A percentile compares a stretch with the other conserved stretches of the same genome.
These are phyloP conservation scores for Ariolimax columbianus DNA, from an alignment of 2,888 invertebrate genomes.

Conservation along the genomic window DNA sequence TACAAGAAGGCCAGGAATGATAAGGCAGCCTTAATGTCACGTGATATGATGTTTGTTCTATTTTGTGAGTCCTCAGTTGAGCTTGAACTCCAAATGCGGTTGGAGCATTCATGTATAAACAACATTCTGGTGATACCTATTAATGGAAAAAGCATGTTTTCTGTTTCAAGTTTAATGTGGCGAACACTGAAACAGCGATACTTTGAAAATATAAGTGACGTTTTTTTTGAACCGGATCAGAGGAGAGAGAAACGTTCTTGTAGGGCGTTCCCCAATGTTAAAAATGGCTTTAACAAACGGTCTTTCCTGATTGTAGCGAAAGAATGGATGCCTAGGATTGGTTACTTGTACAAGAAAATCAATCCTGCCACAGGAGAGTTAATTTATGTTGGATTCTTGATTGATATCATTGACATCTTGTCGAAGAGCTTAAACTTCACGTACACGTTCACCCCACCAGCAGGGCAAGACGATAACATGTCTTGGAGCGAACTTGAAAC, in stretches of 20 bases:
- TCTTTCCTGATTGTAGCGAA: neutral
- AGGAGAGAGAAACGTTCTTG: neutral
- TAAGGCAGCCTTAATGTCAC: neutral
- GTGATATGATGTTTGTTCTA: neutral
- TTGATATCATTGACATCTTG: neutral
- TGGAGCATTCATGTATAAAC: neutral
- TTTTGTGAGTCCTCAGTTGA: neutral
- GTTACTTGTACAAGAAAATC: neutral
- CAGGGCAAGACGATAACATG: neutral
- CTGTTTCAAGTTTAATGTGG: neutral
- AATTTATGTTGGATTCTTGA: neutral
- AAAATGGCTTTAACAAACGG: neutral
- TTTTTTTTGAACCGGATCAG: neutral
- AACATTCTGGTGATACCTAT: neutral
- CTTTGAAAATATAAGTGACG: neutral
- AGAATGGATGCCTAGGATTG: neutral
- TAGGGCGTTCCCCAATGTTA: neutral
- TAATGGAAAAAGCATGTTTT: neutral
- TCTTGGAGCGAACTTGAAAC: neutral
- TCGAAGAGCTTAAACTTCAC: neutral
- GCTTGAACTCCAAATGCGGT: neutral
- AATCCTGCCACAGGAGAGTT: neutral
- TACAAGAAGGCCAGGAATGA: neutral
- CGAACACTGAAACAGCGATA: neutral
- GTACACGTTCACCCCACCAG: neutral